phyloP scores from a whole-genome alignment of 2,888 invertebrate genomes.

The Meganola albula region DNA sequence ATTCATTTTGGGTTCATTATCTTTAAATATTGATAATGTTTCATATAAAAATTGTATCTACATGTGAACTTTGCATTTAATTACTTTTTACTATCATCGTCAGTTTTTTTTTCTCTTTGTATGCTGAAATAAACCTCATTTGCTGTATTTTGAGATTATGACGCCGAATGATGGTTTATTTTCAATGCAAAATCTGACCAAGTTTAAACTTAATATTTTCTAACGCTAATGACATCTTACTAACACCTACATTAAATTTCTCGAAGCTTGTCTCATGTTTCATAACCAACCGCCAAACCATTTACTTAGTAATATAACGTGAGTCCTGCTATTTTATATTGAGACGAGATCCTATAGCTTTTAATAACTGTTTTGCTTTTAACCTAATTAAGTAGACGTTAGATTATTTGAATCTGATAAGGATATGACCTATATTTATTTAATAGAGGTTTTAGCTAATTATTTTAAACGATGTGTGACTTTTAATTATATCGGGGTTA shows the following conservation, averaged over 20 bases:
- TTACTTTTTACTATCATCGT: too few relatives aligned
- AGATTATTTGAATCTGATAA: slow-evolving; percentile 29
- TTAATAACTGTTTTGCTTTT: slow-evolving; percentile 26
- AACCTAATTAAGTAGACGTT: slow-evolving; percentile 30
- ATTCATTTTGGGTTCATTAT: too few relatives aligned
- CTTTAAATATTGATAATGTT: too few relatives aligned
- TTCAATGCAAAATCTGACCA: too few relatives aligned
- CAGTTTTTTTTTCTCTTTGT: too few relatives aligned
- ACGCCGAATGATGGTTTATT: too few relatives aligned
- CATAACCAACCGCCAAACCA: slow-evolving; percentile 22
- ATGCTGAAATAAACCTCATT: too few relatives aligned
- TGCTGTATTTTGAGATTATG: too few relatives aligned
- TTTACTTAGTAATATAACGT: slow-evolving; percentile 17
- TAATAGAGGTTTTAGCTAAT: slow-evolving; percentile 25
- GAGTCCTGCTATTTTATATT: slow-evolving; percentile 15
- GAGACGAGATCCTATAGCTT: slow-evolving; percentile 22
- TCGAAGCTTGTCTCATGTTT: slow-evolving; percentile 30
- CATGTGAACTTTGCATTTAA: too few relatives aligned
- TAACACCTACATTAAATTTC: too few relatives aligned
- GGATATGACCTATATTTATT: slow-evolving; percentile 31
- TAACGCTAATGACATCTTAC: too few relatives aligned
- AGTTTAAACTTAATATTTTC: too few relatives aligned
- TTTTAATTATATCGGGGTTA: slow-evolving; percentile 19
- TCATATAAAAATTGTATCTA: slow-evolving; percentile 17
- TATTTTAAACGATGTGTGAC: slow-evolving; percentile 18